Conservation (phyloP, 2,797 vertebrate species). For the Scyliorhinus canicula region DNA sequence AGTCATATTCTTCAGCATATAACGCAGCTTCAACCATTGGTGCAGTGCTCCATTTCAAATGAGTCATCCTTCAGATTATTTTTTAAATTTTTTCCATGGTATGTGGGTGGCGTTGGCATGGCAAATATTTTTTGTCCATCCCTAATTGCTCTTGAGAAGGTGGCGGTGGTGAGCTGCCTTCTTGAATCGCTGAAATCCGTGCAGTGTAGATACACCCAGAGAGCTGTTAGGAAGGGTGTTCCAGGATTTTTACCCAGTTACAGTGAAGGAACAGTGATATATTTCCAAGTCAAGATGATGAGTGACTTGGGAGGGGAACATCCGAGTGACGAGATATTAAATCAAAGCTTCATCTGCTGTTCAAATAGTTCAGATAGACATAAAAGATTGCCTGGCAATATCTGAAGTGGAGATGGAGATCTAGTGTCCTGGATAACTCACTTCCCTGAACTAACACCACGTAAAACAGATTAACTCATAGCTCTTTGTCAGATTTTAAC, state of each 20-base stretch:
- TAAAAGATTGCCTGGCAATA: not conserved
- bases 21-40: not conserved
- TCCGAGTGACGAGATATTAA: not conserved
- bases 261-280: no score
- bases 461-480: not conserved
- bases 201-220: no score
- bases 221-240: no score
- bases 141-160: no score
- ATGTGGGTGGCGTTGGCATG: no score
- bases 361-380: not conserved
- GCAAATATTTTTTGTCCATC: no score
- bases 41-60: not conserved
- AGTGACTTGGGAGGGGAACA: no score
- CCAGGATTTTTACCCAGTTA: no score
- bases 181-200: no score
- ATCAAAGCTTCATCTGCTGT: not conserved
- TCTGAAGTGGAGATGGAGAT: not conserved
- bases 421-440: not conserved
- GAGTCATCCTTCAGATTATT: not conserved
- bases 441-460: not conserved
- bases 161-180: no score
- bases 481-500: not conserved
- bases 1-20: not conserved
- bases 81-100: no score
- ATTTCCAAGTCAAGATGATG: no score